phyloP scores from a whole-genome alignment of 2,113 vertebrate species.

The Stegastes partitus region DNA sequence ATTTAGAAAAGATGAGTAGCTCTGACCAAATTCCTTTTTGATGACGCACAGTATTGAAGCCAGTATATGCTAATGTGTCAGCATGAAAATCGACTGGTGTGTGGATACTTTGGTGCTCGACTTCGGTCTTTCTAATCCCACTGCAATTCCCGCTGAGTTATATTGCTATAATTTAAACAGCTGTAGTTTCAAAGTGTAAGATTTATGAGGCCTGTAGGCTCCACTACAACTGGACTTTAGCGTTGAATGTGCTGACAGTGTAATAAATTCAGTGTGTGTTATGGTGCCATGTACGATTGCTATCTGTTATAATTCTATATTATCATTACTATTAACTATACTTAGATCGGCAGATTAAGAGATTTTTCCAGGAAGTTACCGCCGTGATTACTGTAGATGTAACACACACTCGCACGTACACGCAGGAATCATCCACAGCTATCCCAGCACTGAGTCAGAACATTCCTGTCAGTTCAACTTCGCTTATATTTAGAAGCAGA shows the following conservation, averaged over 20 bases:
- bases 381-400: neutral
- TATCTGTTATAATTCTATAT: too few species aligned
- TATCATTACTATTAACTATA: too few species aligned
- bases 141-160: neutral
- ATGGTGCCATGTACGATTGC: too few species aligned
- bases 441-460: slow-evolving; percentile 53
- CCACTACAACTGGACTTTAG: slow-evolving; percentile 42
- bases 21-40: too few species aligned
- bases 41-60: too few species aligned
- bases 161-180: slow-evolving; percentile 9
- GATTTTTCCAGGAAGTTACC: neutral
- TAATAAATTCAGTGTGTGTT: neutral
- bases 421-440: slow-evolving; percentile 33
- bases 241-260: slow-evolving; percentile 6
- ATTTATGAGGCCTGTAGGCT: slow-evolving; percentile 52
- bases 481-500: slow-evolving; percentile 71
- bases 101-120: too few species aligned
- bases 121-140: neutral
- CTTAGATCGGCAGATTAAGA: neutral
- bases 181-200: slow-evolving; percentile 33
- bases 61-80: too few species aligned
- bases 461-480: slow-evolving; percentile 72
- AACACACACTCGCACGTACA: slow-evolving; percentile 12
- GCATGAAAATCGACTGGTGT: too few species aligned
- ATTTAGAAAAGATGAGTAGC: too few species aligned